Evolutionary conservation across 2,113 vertebrate species (phyloP), one percentile per base, ranked within the genome.

Genomic region (Nothobranchius kuhntae): DNA sequence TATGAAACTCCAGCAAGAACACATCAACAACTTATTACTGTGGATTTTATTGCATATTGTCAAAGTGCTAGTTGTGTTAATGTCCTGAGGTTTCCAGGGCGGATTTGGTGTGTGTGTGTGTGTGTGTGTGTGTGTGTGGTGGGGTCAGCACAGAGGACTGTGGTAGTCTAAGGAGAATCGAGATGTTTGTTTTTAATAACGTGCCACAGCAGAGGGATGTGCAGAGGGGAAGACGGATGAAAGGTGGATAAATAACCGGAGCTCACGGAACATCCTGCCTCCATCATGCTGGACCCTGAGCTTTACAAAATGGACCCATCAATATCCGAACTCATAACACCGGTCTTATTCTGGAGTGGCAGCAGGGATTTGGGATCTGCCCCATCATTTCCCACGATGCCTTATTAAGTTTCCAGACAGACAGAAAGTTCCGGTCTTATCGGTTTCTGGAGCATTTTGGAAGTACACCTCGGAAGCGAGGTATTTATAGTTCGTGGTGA

Each of bases 181-280:
- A 65, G 66, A 55, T 89, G 86, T 89, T 89, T 85, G 89, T 85
- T 87, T 88, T 91, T 86, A 91, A 91, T 91, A 91, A 89, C 72
- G 51, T 66, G 53, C 46, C 77, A 64, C 61, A 75, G 69, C 65
- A 67, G 57, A 80, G 84, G 76, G 79, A 67, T 72, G 76, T 64
- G 46, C 53, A 45, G 65, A 72, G 54, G 64, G 67, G 62, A 24
- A 11, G 53, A 53, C 35, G 61, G 55, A 73, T 71, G 72, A 80
- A 66, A 55, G 76, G 40, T 56, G 48, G 77, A 78, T 86, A 86
- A 84, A 87, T 82, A 82, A 82, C 66, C 17, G 46, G 57, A 64
- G 70, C 35, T 68, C 67, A 74, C 64, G 73, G 14, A 66, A 40
- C 61, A 62, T 65, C 64, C 72, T 14, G 38, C 61, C 54, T 67